Conservation (phyloP, 2,797 vertebrate genomes). For the Spinibarbus caldwelli region DNA sequence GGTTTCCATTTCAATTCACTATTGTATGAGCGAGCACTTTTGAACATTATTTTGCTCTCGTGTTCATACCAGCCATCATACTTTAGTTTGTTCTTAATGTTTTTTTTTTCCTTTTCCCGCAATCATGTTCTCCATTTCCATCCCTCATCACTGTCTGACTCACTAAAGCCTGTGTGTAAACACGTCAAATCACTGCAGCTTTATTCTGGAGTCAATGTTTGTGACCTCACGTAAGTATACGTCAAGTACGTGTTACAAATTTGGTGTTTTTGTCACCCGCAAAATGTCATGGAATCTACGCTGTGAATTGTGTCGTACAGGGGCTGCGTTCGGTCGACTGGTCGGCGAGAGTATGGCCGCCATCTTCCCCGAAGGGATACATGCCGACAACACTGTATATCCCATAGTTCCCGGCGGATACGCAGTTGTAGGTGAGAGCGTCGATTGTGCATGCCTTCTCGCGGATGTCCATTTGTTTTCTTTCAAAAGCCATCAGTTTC, state of each 20-base stretch:
- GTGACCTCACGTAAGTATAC: conserved; percentile 53
- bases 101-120: conserved; percentile 50
- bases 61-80: conserved; percentile 26
- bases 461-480: conserved; percentile 21
- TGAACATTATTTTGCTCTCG: conserved; percentile 41
- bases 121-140: conserved; percentile 56
- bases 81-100: conserved; percentile 52
- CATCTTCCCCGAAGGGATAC: conserved; percentile 96
- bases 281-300: background rate
- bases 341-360: conserved; percentile 96
- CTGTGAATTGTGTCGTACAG: conserved; percentile 70
- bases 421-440: conserved; percentile 90
- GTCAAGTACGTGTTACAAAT: background rate
- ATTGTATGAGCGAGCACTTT: conserved; percentile 16
- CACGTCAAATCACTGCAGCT: conserved; percentile 41
- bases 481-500: conserved; percentile 49
- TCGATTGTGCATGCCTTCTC: conserved; percentile 11
- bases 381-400: conserved; percentile 88
- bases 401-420: conserved; percentile 96
- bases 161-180: conserved; percentile 53
- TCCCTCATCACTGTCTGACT: conserved; percentile 56
- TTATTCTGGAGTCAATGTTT: conserved; percentile 51
- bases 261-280: background rate
- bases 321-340: conserved; percentile 94
- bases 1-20: conserved; percentile 20